A percentile compares a stretch with the other conserved stretches of the same genome.
These are phyloP conservation scores for Eurypyga helias DNA, from an alignment of 2,113 vertebrate species.

Conservation along the genomic window DNA sequence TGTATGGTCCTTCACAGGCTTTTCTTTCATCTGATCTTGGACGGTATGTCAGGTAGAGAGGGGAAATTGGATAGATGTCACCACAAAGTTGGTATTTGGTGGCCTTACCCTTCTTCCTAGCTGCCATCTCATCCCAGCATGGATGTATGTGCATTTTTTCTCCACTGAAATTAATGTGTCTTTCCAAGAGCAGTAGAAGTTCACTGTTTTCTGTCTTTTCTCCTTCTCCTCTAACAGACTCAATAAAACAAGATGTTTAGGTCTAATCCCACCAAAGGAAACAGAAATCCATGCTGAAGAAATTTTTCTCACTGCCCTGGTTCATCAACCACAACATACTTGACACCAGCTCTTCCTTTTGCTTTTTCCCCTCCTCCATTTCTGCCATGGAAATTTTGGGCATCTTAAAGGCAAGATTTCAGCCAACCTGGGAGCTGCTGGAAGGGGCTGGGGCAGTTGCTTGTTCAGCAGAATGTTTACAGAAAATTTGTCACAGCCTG, in stretches of 20 bases:
- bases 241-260: neutral
- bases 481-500: constrained; percentile 15
- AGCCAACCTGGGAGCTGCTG: neutral
- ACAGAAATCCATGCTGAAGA: neutral
- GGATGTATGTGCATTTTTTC: neutral
- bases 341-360: neutral
- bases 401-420: neutral
- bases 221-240: neutral
- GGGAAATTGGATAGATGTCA: neutral
- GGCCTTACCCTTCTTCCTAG: neutral
- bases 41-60: accelerated
- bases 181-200: neutral
- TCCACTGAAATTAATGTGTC: neutral
- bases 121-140: neutral
- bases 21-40: neutral
- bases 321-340: neutral
- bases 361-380: neutral
- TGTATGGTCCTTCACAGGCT: neutral
- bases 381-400: neutral
- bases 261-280: neutral
- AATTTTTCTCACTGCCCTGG: neutral
- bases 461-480: neutral
- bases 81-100: neutral
- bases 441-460: neutral
- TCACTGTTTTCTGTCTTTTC: neutral